Evolutionary conservation across 37 sponge, comb jelly and placozoan genomes (phyloP).

Genomic region (Dysidea cf. avara): DNA sequence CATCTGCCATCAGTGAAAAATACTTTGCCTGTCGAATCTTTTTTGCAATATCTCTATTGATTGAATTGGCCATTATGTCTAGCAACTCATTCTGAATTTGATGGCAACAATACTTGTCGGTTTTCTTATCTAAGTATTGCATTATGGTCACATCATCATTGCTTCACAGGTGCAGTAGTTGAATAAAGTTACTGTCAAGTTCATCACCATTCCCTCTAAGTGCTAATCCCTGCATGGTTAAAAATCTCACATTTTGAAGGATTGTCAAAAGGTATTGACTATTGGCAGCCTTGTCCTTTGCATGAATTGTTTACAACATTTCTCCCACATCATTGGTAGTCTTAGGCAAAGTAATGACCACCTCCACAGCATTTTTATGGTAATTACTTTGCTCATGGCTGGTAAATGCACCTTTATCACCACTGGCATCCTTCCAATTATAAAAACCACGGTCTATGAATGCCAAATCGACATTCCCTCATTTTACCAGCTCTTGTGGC

Average conservation of each 20-base stretch:
- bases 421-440: too few relatives aligned
- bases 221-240: constrained; percentile 29
- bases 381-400: too few relatives aligned
- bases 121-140: constrained; percentile 20
- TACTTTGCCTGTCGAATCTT: too few relatives aligned
- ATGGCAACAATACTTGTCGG: constrained; percentile 4
- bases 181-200: constrained; percentile 29
- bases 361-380: too few relatives aligned
- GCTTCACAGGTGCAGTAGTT: constrained; percentile 12
- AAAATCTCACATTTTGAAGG: constrained; percentile 18
- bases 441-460: too few relatives aligned
- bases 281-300: too few relatives aligned
- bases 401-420: too few relatives aligned
- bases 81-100: constrained; percentile 59
- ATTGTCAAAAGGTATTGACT: constrained; percentile 18
- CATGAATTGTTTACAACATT: too few relatives aligned
- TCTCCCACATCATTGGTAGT: too few relatives aligned
- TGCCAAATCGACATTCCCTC: too few relatives aligned
- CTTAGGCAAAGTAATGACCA: too few relatives aligned
- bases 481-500: neutral
- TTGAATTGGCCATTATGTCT: constrained; percentile 32
- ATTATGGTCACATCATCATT: constrained; percentile 8
- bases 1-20: neutral
- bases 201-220: constrained; percentile 35
- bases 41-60: constrained; percentile 25